Base-by-base conservation (phyloP, 2,113 vertebrate species). In the Pluvianellus socialis region DNA sequence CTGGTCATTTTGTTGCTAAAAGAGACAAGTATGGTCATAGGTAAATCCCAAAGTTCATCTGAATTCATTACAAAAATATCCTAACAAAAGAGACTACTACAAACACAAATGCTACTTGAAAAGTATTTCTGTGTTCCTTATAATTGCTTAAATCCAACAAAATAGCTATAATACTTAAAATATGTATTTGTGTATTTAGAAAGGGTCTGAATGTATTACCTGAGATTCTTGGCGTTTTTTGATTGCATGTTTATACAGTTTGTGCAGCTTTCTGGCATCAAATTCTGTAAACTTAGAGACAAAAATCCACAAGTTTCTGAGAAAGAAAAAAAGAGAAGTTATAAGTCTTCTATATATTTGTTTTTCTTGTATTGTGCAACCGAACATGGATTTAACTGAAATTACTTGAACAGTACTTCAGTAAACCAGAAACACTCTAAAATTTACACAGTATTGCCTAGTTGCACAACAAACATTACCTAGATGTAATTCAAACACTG, bases 271-370 rank as follows among this genome's bases (percentile, higher is more conserved):
- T 95, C 99, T 99, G 90, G 99, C 99, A 96, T 99, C 99, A 97
- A 99, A 99, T 97, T 99, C 99, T 8, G 99, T 99, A 98, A 99
- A 99, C 94, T 99, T 99, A 35, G 99, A 99, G 68, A 99, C 99
- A 97, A 99, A 99, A 96, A 99, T 99, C 99, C 99, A 99, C 77
- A 99, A 97, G 96, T 99, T 99, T 97, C 98, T 99, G 98, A 56
- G 98, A 50, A 94, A 82, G 20, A 80, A 96, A 45, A 92, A 91
- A 97, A 63, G 79, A 91, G 73, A 84, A 68, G 38, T 83, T 83
- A 32, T 14, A 79, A 28, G 90, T 68, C 17, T 27, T 72, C 17
- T 47, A 22, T 62, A 76, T 3, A 38, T 33, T 49, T 58, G 9
- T 30, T 74, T 85, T 33, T 40, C 21, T 42, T 42, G 3, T 42